Conservation (phyloP, 2,113 vertebrate genomes). For the Rhea pennata region DNA sequence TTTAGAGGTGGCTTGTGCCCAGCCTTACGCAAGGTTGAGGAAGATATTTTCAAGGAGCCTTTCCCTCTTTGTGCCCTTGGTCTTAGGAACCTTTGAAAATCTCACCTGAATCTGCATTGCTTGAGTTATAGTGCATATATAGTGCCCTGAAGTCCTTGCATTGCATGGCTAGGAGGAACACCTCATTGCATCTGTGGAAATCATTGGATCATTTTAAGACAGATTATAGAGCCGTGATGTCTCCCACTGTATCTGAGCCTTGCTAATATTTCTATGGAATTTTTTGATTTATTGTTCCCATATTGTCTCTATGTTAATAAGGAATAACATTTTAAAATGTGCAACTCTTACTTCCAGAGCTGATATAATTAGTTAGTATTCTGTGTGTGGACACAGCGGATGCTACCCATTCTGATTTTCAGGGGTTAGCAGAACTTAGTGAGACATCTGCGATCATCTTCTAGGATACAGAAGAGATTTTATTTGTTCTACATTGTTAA, state of each 20-base stretch:
- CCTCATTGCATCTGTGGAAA: neutral
- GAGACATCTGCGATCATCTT: neutral
- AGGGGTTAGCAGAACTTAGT: neutral
- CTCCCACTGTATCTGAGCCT: neutral
- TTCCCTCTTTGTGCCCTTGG: neutral
- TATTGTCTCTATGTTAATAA: neutral
- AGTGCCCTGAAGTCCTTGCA: fast-evolving
- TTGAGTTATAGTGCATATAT: neutral
- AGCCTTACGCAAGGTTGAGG: neutral
- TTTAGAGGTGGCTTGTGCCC: neutral
- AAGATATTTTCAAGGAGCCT: neutral
- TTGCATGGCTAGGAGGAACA: neutral
- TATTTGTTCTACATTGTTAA: neutral
- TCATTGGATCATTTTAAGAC: neutral
- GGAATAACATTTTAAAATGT: neutral
- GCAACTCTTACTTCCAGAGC: neutral
- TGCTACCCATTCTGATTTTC: neutral
- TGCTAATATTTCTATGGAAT: neutral
- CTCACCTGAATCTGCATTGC: too few species aligned
- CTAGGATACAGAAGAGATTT: neutral
- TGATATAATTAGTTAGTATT: neutral
- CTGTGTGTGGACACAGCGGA: neutral
- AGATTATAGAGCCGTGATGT: neutral
- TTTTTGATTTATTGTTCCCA: neutral
- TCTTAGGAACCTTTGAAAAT: neutral